phyloP scores from a whole-genome alignment of 2,888 invertebrate genomes.

The Parnassius orleans region DNA sequence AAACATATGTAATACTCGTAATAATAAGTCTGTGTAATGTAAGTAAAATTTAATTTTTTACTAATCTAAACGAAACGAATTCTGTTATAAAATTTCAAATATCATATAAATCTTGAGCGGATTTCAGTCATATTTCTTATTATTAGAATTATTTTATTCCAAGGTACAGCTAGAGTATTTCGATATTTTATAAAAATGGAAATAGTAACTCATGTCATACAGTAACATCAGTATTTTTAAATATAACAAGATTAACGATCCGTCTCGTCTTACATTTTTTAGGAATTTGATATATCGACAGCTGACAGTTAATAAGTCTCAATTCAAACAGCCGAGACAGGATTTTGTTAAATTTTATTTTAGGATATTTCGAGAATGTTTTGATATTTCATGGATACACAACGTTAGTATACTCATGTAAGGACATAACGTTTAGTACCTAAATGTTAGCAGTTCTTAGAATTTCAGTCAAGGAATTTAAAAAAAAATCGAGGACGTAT shows the following conservation, averaged over 20 bases:
- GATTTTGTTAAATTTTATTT: too few relatives aligned
- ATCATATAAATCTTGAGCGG: conserved; percentile 17
- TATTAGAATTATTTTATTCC: conserved; percentile 19
- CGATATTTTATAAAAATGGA: conserved; percentile 10
- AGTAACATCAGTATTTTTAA: conserved; percentile 4
- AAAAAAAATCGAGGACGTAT: too few relatives aligned
- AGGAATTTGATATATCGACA: too few relatives aligned
- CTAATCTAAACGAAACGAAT: not conserved
- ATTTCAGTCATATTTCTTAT: conserved; percentile 23
- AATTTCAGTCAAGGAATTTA: too few relatives aligned
- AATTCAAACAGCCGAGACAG: too few relatives aligned
- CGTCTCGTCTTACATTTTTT: conserved; percentile 1
- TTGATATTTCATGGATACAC: too few relatives aligned
- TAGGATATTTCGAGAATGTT: too few relatives aligned
- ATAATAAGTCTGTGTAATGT: not conserved
- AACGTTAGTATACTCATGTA: too few relatives aligned
- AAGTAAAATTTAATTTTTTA: not conserved
- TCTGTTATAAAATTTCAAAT: conserved; percentile 11
- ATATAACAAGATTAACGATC: not conserved
- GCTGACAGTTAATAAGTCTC: too few relatives aligned
- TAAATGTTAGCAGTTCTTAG: too few relatives aligned
- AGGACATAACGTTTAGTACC: too few relatives aligned
- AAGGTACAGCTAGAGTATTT: conserved; percentile 9
- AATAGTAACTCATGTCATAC: conserved; percentile 5
- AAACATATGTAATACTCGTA: not conserved